phyloP scores from a whole-genome alignment of 2,113 vertebrate species.

The Periophthalmus modestus region DNA sequence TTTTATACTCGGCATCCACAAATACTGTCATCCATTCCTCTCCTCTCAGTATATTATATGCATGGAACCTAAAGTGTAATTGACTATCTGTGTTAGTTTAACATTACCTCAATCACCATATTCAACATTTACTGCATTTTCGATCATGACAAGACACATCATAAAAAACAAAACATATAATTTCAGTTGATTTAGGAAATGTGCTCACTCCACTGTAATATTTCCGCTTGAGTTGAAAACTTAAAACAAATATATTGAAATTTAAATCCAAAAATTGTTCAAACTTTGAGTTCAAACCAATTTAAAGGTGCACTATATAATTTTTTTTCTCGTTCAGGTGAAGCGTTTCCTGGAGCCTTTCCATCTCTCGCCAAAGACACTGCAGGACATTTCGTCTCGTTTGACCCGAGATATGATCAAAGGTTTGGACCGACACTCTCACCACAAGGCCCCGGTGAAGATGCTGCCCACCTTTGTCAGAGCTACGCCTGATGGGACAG shows the following conservation, averaged over 20 bases:
- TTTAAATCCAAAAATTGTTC: neutral
- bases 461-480: constrained; percentile 88
- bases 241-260: no score
- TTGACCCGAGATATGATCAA: constrained; percentile 71
- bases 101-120: no score
- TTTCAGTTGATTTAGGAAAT: no score
- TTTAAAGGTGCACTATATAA: neutral
- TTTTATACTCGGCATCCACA: neutral
- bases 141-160: no score
- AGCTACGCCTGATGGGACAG: constrained; percentile 82
- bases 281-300: no score
- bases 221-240: no score
- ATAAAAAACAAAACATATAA: no score
- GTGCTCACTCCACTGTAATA: no score
- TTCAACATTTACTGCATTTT: no score
- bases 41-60: no score
- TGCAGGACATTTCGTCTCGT: constrained; percentile 71
- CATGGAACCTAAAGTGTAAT: no score
- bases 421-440: constrained; percentile 69
- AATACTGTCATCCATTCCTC: neutral
- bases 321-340: neutral
- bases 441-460: constrained; percentile 63
- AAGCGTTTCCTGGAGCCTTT: constrained; percentile 36
- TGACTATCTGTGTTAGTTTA: no score
- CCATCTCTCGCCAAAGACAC: constrained; percentile 60